Conservation (phyloP, 2,113 vertebrate species). For the Takifugu flavidus region DNA sequence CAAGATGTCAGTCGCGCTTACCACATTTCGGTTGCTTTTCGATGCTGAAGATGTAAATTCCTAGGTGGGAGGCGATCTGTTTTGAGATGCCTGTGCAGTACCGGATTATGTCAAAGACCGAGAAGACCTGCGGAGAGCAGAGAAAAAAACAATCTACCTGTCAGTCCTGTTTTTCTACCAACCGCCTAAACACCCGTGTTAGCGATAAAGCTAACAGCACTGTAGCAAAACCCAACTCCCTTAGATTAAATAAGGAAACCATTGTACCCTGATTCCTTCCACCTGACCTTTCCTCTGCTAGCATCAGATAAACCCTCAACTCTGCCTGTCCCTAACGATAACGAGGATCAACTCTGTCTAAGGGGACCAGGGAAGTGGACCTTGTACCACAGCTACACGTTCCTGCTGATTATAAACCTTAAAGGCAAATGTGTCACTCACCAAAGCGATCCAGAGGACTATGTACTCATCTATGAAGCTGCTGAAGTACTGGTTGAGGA, state of each 20-base stretch:
- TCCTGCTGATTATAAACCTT: too few relatives aligned
- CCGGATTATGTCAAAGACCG: slow-evolving; percentile 85
- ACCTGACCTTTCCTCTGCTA: not conserved
- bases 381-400: slow-evolving; percentile 1
- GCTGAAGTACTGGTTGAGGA: slow-evolving; percentile 97
- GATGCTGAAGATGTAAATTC: slow-evolving; percentile 93
- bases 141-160: not conserved
- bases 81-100: slow-evolving; percentile 90
- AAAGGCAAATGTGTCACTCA: slow-evolving; percentile 9
- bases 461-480: slow-evolving; percentile 90
- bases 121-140: slow-evolving; percentile 76
- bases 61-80: slow-evolving; percentile 93
- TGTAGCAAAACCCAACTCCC: too few relatives aligned
- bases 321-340: not conserved
- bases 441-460: slow-evolving; percentile 91
- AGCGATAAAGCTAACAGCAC: too few relatives aligned
- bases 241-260: too few relatives aligned
- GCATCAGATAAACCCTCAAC: not conserved
- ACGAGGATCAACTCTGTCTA: not conserved
- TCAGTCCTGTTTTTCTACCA: too few relatives aligned
- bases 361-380: not conserved
- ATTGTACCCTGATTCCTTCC: too few relatives aligned
- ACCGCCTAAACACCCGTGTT: too few relatives aligned
- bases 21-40: slow-evolving; percentile 76
- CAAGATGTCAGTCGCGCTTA: slow-evolving; percentile 87